Evolutionary conservation across 2,888 invertebrate genomes (phyloP).

Genomic region (Chloroclysta siterata): DNA sequence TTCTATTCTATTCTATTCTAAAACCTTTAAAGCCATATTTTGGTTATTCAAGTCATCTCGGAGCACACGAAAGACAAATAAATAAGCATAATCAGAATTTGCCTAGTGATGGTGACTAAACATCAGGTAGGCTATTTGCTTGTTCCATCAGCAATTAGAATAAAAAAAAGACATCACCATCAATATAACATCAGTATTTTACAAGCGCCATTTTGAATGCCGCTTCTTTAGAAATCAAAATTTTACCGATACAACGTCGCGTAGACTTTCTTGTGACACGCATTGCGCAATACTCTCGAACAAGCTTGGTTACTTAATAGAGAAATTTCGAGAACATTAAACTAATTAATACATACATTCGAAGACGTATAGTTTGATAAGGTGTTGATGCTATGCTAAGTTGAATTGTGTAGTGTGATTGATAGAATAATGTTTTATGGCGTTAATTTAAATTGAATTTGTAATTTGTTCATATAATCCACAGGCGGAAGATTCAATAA

Average conservation of each 20-base stretch:
- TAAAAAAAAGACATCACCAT: no score
- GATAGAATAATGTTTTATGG: slow-evolving; percentile 15
- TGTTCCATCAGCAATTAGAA: no score
- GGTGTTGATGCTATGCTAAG: slow-evolving; percentile 18
- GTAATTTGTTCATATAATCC: slow-evolving; percentile 1
- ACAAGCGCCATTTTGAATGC: neutral
- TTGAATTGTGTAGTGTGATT: slow-evolving; percentile 15
- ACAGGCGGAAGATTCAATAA: neutral
- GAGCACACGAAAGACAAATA: no score
- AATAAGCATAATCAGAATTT: no score
- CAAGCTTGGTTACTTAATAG: slow-evolving; percentile 38
- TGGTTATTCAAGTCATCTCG: no score
- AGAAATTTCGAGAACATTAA: slow-evolving; percentile 37
- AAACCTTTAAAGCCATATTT: no score
- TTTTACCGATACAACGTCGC: neutral
- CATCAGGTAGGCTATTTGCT: no score
- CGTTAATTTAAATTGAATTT: slow-evolving; percentile 9
- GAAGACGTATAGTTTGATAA: slow-evolving; percentile 19
- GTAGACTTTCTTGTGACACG: slow-evolving; percentile 21
- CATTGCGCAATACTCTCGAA: slow-evolving; percentile 33
- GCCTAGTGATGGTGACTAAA: no score
- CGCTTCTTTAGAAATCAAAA: slow-evolving; percentile 3
- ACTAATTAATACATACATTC: slow-evolving; percentile 28
- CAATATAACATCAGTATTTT: neutral
- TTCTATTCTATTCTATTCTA: no score